Base-by-base conservation (phyloP, 2,113 vertebrate genomes). In the Odocoileus hemionus region DNA sequence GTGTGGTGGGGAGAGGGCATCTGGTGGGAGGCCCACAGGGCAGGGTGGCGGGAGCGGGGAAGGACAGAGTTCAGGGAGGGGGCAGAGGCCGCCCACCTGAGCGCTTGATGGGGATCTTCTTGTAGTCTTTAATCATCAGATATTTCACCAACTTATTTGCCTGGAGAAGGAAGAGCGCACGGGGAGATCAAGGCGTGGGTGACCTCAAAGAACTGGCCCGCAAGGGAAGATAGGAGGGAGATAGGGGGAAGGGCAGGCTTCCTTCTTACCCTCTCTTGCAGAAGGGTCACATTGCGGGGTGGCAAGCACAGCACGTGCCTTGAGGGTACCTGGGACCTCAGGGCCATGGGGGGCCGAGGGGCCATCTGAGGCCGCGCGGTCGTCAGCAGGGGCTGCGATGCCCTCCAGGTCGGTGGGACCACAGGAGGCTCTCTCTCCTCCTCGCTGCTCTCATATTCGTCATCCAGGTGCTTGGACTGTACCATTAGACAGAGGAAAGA, bases 71-170 rank as follows among this genome's bases (percentile, higher is more conserved):
- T 47, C 0, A 33, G 74, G 84, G 3, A 4, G 4, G 39, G 43
- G 30, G 52, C n/a, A 45, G 12, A 28, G 58, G 47, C 16, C 23
- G 60, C 92, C 92, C 64, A 99, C 99, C 99, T 94, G 98, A 97
- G 57, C 99, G 98, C 8, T 99, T 99, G 11, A 99, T 98, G 0
- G 99, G 99, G 28, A 99, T 97, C 92, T 99, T 99, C 90, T 99
- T 99, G 90, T 99, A 99, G 96, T 99, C 99, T 87, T 99, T 99
- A 17, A 99, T 98, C 33, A 99, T 97, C 67, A 99, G 96, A 91
- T 99, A 99, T 96, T 99, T 99, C 78, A 99, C 99, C 82, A 99
- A 97, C 97, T 99, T 99, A 0, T 98, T 99, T 1, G 99, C 99
- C 99, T 99, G 58, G 30, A 43, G 74, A 16, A 94, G 70, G 2